These are phyloP conservation scores for Otolemur garnettii DNA, from an alignment of 2,113 vertebrate genomes.

Conservation along the genomic window DNA sequence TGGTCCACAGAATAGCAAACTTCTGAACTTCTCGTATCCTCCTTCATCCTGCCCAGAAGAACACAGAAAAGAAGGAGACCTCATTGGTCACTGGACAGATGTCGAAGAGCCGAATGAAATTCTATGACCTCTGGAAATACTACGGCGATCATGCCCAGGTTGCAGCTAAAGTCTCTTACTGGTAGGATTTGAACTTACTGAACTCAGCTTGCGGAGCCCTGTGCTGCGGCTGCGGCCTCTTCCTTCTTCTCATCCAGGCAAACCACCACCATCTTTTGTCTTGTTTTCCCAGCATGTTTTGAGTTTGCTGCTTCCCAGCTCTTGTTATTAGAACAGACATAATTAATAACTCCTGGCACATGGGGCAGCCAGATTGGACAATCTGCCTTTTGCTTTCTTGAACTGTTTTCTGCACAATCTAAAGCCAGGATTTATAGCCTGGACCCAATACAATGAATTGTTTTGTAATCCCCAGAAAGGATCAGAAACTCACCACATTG, in stretches of 20 bases:
- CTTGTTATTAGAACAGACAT: constrained; percentile 86
- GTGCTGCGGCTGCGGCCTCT: constrained; percentile 21
- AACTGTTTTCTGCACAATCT: constrained; percentile 82
- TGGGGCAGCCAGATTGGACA: constrained; percentile 79
- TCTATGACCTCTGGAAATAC: not conserved
- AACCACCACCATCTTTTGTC: constrained; percentile 77
- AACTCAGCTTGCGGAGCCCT: not conserved
- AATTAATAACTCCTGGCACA: constrained; percentile 89
- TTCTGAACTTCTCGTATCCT: not conserved
- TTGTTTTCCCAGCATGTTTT: constrained; percentile 87
- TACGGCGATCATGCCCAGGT: not conserved
- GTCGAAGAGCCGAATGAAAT: constrained; percentile 2
- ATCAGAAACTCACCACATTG: constrained; percentile 78
- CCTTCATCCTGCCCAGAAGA: not conserved
- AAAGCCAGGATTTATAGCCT: constrained; percentile 85
- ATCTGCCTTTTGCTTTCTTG: constrained; percentile 85
- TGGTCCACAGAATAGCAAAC: not conserved
- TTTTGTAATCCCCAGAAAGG: constrained; percentile 68
- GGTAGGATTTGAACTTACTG: constrained; percentile 40
- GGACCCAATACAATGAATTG: constrained; percentile 74
- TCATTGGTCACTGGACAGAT: not conserved
- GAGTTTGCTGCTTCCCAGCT: constrained; percentile 85
- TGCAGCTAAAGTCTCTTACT: constrained; percentile 63
- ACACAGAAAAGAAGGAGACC: not conserved
- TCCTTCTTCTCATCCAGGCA: constrained; percentile 73